These are phyloP conservation scores for Koerneria pararmatus DNA, from an alignment of 2,888 invertebrate species.

Conservation along the genomic window DNA sequence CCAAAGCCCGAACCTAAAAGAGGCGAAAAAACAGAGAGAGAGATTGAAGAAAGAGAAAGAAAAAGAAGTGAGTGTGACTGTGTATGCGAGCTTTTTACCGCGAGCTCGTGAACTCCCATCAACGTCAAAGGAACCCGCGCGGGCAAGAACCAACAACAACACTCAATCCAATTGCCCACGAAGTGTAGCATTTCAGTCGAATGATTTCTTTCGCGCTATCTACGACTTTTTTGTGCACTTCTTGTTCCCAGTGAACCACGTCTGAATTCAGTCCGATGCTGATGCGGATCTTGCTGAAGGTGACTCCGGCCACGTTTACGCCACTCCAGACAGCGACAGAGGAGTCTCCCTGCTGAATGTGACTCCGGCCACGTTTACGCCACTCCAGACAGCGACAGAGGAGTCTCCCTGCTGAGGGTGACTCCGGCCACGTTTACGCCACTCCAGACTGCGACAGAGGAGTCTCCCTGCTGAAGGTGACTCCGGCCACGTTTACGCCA, in stretches of 20 bases:
- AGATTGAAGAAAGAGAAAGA: no score
- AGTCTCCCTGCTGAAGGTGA: constrained; percentile 77
- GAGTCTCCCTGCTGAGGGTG: constrained; percentile 71
- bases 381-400: constrained; percentile 84
- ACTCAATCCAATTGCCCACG: constrained; percentile 63
- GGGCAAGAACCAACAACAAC: no score
- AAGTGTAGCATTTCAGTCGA: constrained; percentile 63
- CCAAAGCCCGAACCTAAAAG: no score
- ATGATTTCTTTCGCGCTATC: constrained; percentile 70
- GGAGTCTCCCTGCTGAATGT: constrained; percentile 77
- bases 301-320: constrained; percentile 83
- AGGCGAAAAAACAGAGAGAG: no score
- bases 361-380: constrained; percentile 85
- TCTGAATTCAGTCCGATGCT: constrained; percentile 72
- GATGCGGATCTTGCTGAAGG: constrained; percentile 35
- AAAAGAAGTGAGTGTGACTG: no score
- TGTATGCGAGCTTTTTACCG: no score
- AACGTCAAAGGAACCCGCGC: no score
- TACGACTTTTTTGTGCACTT: constrained; percentile 78
- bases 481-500: constrained; percentile 85
- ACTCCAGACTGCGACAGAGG: constrained; percentile 84
- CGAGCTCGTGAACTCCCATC: no score
- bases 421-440: constrained; percentile 88
- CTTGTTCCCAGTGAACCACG: constrained; percentile 73
- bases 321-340: constrained; percentile 87